A percentile compares a stretch with the other conserved stretches of the same genome.
Evolutionary conservation across 2,113 vertebrate genomes (phyloP).

Genomic region (Psilopogon haemacephalus): DNA sequence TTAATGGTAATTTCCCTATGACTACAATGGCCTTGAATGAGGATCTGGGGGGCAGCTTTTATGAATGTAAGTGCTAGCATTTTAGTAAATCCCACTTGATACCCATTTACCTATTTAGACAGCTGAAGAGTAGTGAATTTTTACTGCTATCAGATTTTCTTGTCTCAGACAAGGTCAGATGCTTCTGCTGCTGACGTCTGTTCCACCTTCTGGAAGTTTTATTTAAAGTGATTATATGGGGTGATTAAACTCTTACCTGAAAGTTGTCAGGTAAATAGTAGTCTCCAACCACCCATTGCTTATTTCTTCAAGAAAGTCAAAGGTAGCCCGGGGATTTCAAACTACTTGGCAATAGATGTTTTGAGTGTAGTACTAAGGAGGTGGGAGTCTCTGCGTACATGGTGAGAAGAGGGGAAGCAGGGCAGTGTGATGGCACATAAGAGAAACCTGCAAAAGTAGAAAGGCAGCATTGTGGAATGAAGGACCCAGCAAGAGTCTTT

Average conservation of each 20-base stretch:
- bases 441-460: neutral
- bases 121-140: neutral
- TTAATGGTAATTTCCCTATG: neutral
- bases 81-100: constrained; percentile 5
- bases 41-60: neutral
- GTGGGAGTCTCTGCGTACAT: neutral
- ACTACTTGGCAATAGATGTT: neutral
- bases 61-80: neutral
- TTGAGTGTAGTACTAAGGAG: neutral
- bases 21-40: neutral
- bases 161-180: constrained; percentile 4
- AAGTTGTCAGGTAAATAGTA: neutral
- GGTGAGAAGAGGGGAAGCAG: neutral
- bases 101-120: neutral
- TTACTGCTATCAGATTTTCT: neutral
- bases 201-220: neutral
- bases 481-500: neutral
- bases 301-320: neutral
- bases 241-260: neutral
- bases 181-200: neutral
- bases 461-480: neutral
- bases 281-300: neutral
- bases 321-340: neutral
- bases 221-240: neutral
- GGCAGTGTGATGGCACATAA: accelerated